Evolutionary conservation across 2,113 vertebrate genomes (phyloP).

Genomic region (Protobothrops mucrosquamatus): DNA sequence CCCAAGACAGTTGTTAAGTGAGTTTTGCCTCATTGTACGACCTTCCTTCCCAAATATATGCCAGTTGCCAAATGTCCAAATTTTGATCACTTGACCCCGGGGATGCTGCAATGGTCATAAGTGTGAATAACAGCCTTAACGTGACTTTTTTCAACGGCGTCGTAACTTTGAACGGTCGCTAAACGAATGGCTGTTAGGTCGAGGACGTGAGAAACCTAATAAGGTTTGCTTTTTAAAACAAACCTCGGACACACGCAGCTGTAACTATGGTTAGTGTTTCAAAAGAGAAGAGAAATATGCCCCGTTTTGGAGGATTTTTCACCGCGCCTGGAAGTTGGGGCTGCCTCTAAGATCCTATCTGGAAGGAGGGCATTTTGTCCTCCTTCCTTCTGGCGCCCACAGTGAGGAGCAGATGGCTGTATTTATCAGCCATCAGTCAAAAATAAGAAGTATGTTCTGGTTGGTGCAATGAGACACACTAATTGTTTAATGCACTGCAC

Average conservation of each 20-base stretch:
- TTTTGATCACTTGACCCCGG: neutral
- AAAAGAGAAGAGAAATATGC: neutral
- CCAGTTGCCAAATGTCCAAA: neutral
- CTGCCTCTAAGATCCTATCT: slow-evolving; percentile 31
- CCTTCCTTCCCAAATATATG: neutral
- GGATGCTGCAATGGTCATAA: neutral
- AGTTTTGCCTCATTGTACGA: neutral
- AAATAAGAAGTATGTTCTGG: slow-evolving; percentile 63
- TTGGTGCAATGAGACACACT: slow-evolving; percentile 68
- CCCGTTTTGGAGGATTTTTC: slow-evolving; percentile 31
- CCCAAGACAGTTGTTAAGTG: neutral
- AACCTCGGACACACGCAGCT: neutral
- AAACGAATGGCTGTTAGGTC: neutral
- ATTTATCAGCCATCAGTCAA: slow-evolving; percentile 67
- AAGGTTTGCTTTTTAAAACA: neutral
- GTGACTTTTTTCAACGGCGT: neutral
- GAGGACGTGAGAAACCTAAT: neutral
- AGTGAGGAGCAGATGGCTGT: slow-evolving; percentile 66
- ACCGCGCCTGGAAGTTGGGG: slow-evolving; percentile 49
- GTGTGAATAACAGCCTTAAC: neutral
- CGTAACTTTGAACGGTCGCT: neutral
- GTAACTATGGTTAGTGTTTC: neutral
- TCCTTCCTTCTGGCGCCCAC: slow-evolving; percentile 53
- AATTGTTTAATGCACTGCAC: slow-evolving; percentile 69
- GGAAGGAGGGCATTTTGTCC: slow-evolving; percentile 52